Evolutionary conservation across 2,797 vertebrate genomes (phyloP).

Genomic region (Urosaurus nigricauda): DNA sequence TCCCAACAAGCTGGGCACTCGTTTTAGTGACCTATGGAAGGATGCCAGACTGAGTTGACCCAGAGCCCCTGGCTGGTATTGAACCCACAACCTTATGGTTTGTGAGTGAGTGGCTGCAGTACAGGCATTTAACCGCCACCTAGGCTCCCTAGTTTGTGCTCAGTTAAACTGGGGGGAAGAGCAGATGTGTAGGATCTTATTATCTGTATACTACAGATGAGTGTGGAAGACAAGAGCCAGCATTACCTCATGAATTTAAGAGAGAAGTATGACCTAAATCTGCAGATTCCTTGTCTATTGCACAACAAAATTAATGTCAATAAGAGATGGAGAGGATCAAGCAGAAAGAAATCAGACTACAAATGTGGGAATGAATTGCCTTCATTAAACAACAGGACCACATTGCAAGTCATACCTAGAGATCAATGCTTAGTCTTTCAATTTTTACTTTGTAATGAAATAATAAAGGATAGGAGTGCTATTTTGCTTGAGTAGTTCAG

Average conservation of each 20-base stretch:
- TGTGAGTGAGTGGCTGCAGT: too few species aligned
- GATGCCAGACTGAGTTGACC: too few species aligned
- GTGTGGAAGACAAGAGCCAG: too few species aligned
- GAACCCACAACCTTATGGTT: too few species aligned
- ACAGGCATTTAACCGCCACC: too few species aligned
- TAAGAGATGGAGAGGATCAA: neutral
- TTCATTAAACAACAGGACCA: neutral
- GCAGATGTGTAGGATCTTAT: too few species aligned
- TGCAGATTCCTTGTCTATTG: neutral
- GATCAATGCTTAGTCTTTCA: neutral
- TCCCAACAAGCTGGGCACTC: too few species aligned
- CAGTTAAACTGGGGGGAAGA: neutral
- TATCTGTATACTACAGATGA: too few species aligned
- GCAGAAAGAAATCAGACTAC: neutral
- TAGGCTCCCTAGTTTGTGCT: constrained; percentile 2
- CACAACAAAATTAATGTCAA: neutral
- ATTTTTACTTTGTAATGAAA: constrained; percentile 9
- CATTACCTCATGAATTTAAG: too few species aligned
- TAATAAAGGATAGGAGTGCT: neutral
- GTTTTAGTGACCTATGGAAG: too few species aligned
- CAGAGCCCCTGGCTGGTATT: too few species aligned
- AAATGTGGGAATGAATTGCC: neutral
- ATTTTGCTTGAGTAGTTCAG: neutral
- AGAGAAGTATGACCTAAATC: neutral
- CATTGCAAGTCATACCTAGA: neutral